phyloP scores from a whole-genome alignment of 1,140 invertebrate genomes.

The Sitobion miscanthi region DNA sequence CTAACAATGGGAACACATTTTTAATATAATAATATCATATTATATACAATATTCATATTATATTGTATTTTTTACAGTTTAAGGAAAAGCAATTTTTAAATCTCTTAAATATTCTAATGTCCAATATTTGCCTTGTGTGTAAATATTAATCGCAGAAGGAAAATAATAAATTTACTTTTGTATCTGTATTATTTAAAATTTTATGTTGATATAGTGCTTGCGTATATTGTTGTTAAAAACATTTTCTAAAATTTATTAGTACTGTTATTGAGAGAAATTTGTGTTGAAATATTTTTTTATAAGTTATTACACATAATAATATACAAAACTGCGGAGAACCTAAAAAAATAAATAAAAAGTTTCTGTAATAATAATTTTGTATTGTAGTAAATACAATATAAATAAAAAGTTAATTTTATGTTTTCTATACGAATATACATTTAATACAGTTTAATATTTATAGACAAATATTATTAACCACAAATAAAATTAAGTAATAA shows the following conservation, averaged over 20 bases:
- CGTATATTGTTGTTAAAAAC: background rate
- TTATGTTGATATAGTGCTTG: background rate
- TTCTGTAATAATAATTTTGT: slow-evolving; percentile 5
- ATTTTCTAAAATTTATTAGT: slow-evolving; percentile 12
- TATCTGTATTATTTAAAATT: background rate
- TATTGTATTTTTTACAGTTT: background rate
- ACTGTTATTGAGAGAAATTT: background rate
- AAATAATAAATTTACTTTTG: slow-evolving; percentile 15
- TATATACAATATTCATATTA: background rate
- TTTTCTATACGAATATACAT: background rate
- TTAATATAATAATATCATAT: background rate
- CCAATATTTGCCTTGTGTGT: background rate
- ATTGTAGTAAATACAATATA: background rate
- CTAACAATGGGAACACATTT: background rate
- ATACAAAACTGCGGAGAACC: background rate
- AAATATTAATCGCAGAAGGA: background rate
- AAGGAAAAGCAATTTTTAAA: background rate
- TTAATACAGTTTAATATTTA: background rate
- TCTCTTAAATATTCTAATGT: background rate
- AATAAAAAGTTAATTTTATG: background rate
- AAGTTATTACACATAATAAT: background rate
- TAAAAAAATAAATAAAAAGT: background rate
- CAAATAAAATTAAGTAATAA: background rate
- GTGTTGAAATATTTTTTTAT: background rate
- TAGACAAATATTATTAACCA: background rate